These are phyloP conservation scores for Onychomys torridus DNA, from an alignment of 2,797 vertebrate genomes.

Conservation along the genomic window DNA sequence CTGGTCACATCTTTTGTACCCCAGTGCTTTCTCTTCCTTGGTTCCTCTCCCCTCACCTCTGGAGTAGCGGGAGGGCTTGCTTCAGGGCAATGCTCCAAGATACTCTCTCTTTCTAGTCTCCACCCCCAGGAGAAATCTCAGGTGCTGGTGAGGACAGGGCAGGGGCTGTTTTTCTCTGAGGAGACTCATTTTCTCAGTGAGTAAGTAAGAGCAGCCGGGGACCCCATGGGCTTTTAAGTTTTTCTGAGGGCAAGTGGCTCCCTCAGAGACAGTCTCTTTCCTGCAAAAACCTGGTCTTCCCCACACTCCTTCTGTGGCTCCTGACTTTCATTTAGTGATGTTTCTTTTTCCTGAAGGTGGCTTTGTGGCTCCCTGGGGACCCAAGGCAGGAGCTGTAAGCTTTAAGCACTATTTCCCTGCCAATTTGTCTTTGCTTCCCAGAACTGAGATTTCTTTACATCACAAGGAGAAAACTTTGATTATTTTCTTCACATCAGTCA, in stretches of 20 bases:
- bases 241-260: not conserved
- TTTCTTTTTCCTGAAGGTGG: not conserved
- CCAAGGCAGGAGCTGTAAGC: not conserved
- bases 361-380: fast-evolving
- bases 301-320: fast-evolving
- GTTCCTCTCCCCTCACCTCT: not conserved
- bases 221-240: not conserved
- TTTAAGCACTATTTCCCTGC: not conserved
- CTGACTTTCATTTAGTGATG: fast-evolving
- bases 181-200: not conserved
- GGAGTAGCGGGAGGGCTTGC: not conserved
- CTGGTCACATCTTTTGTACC: not conserved
- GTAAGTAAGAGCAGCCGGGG: not conserved
- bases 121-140: not conserved
- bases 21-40: fast-evolving
- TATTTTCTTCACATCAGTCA: not conserved
- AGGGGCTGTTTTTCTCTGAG: not conserved
- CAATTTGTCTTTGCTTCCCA: constrained; percentile 37
- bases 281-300: not conserved
- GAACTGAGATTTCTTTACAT: constrained; percentile 41
- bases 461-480: not conserved
- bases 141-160: not conserved
- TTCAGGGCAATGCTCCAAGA: not conserved
- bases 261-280: not conserved
- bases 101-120: not conserved